A percentile compares a stretch with the other conserved stretches of the same genome.
phyloP scores from a whole-genome alignment of 2,113 vertebrate species.

The Drymodes brunneopygia region DNA sequence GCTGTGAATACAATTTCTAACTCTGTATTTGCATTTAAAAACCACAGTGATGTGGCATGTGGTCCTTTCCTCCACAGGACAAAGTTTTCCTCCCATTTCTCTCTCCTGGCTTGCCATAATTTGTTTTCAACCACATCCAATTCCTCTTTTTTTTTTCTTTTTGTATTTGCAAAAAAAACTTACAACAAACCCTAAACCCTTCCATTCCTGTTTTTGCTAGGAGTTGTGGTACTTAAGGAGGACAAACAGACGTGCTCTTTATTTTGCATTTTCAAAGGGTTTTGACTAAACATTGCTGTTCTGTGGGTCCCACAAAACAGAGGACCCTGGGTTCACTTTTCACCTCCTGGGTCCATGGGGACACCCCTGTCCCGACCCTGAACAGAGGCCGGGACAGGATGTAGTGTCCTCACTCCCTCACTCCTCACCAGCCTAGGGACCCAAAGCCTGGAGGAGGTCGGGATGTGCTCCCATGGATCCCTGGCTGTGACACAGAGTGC shows the following conservation, averaged over 20 bases:
- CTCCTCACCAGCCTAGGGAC: not conserved
- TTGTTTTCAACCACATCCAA: not conserved
- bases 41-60: not conserved
- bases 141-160: not conserved
- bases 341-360: not conserved
- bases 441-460: not conserved
- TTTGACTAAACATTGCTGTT: not conserved
- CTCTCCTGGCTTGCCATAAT: not conserved
- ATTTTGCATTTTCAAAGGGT: not conserved
- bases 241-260: not conserved
- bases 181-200: not conserved
- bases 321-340: not conserved
- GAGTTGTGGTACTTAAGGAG: not conserved
- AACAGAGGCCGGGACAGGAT: not conserved
- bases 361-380: fast-evolving
- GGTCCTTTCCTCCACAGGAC: not conserved
- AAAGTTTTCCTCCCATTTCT: not conserved
- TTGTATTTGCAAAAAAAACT: not conserved
- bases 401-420: not conserved
- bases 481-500: not conserved
- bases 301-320: not conserved
- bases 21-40: not conserved
- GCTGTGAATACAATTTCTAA: not conserved
- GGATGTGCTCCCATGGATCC: not conserved
- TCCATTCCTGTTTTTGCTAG: not conserved